phyloP scores from a whole-genome alignment of 2,797 vertebrate genomes.

The Cirrhinus molitorella region DNA sequence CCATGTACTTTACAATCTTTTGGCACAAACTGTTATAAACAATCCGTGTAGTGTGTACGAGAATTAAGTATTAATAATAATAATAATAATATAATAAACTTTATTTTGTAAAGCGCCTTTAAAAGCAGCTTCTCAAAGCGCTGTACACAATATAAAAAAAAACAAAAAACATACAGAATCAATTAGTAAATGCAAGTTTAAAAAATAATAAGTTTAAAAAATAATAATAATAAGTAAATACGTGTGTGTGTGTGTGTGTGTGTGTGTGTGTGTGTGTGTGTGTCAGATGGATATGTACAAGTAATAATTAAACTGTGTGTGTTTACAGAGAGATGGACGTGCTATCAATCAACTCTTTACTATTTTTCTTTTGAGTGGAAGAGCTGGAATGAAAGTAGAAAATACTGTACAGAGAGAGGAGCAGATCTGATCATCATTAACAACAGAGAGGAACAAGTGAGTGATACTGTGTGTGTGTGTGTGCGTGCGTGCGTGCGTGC shows the following conservation, averaged over 20 bases:
- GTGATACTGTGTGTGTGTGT: background rate
- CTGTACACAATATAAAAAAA: no score
- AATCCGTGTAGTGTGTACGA: background rate
- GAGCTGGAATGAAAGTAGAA: conserved; percentile 4
- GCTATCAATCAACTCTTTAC: background rate
- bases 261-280: no score
- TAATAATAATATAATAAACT: no score
- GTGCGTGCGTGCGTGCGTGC: background rate
- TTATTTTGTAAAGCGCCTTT: no score
- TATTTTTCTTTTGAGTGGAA: background rate
- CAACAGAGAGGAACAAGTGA: background rate
- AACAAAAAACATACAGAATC: no score
- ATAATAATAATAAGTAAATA: no score
- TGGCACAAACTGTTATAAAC: background rate
- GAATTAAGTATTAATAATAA: background rate
- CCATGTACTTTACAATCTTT: no score
- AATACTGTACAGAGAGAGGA: background rate
- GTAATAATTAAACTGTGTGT: background rate
- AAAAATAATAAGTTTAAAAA: no score
- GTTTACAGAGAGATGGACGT: background rate
- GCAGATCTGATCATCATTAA: conserved; percentile 17
- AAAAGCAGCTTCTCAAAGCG: no score
- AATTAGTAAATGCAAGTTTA: no score
- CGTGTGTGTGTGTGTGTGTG: no score
- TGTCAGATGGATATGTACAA: no score